Evolutionary conservation across 2,888 invertebrate species (phyloP).

Genomic region (Polydrusus cervinus): DNA sequence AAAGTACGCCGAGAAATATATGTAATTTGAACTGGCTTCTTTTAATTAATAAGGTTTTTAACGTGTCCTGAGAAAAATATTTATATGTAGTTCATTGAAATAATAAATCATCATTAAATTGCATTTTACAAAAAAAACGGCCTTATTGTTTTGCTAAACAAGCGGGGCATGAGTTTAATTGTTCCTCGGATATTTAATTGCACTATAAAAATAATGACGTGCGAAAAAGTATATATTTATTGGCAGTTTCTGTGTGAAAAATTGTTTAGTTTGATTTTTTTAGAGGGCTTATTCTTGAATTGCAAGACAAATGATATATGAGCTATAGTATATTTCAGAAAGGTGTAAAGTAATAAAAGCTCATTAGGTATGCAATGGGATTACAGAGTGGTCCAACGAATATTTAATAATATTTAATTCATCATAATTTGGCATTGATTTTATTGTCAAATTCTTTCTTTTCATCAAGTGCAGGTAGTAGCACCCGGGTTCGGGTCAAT

Average conservation of each 20-base stretch:
- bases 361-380: too few relatives aligned
- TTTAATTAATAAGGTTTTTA: constrained; percentile 12
- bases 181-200: constrained; percentile 20
- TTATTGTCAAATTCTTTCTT: too few relatives aligned
- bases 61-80: constrained; percentile 19
- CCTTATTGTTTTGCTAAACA: constrained; percentile 19
- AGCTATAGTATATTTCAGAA: too few relatives aligned
- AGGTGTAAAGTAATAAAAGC: too few relatives aligned
- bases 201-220: constrained; percentile 25
- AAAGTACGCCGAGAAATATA: too few relatives aligned
- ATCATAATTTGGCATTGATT: too few relatives aligned
- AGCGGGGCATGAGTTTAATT: constrained; percentile 23
- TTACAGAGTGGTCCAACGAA: too few relatives aligned
- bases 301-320: not conserved
- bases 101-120: constrained; percentile 22
- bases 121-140: constrained; percentile 19
- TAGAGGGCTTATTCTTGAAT: not conserved
- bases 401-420: too few relatives aligned
- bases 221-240: constrained; percentile 14
- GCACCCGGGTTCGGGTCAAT: too few relatives aligned
- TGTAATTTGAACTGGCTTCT: too few relatives aligned
- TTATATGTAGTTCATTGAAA: constrained; percentile 21
- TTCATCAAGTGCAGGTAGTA: too few relatives aligned
- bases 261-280: not conserved
- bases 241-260: constrained; percentile 24